Base-by-base conservation (phyloP, 2,113 vertebrate species). In the Phrynocephalus versicolor region DNA sequence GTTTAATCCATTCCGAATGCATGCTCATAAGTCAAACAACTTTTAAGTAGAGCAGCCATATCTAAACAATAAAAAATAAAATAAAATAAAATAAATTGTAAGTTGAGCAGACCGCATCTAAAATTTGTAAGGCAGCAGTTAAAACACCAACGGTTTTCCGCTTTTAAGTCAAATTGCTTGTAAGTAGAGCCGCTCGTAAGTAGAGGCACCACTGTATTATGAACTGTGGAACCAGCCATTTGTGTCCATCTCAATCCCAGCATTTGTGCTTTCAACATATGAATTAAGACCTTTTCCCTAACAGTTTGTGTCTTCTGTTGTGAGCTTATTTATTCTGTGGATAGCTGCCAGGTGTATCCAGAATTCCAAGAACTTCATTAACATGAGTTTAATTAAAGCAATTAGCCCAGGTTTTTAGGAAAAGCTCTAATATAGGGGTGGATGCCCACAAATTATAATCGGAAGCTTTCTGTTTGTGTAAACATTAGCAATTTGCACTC, bases 401-500 rank as follows among this genome's bases (percentile, higher is more conserved):
- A 81, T 51, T 74, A 81, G 76, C 16, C 55, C 39, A 72, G 51
- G 33, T 37, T 1, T 81, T 69, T 2, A 1, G 2, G 0, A 14
- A 13, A 90, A 89, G 0, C 0, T 77, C 4, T 78, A 71, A 12
- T 67, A 1, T 21, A 23, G n/a, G 84, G 83, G 67, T 0, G 67
- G 21, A 23, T 76, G 1, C 0, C 2, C 9, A 23, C 25, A 77
- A 79, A 35, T 14, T 70, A 67, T 3, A 1, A 12, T 55, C 82
- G 18, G 0, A 58, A 57, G 33, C 18, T 0, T 15, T 55, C 74
- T 57, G 13, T 2, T 86, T 91, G 19, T 62, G 70, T 79, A 84
- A 88, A 88, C 55, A 1, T 19, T 84, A 88, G 3, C 2, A 87
- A 88, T 74, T n/a, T 87, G 18, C 65, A 7, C n/a, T 88, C 89